A percentile compares a stretch with the other conserved stretches of the same genome.
Evolutionary conservation across 2,797 vertebrate genomes (phyloP).

Genomic region (Neomorphus geoffroyi): DNA sequence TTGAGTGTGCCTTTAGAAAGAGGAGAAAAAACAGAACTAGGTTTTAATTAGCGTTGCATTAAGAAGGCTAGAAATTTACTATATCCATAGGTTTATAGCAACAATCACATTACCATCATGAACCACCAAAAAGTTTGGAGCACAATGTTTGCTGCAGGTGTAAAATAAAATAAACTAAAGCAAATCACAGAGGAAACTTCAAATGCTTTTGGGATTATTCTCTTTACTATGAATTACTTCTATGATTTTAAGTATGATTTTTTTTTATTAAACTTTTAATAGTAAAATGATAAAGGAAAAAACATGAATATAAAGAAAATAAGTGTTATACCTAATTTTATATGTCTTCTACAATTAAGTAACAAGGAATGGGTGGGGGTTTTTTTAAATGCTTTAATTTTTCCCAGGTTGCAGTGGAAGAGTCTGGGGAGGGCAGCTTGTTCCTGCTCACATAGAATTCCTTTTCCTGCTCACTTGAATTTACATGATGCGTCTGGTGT

Average conservation of each 20-base stretch:
- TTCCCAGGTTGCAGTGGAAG: background rate
- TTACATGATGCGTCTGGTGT: fast-evolving
- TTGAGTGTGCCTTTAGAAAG: background rate
- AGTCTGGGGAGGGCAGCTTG: background rate
- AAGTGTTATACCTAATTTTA: background rate
- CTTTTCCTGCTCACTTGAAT: background rate
- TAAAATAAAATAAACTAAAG: background rate
- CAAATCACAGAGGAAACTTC: background rate
- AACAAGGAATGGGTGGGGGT: background rate
- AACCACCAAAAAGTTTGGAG: background rate
- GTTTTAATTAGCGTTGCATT: background rate
- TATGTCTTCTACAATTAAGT: background rate
- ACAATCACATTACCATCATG: background rate
- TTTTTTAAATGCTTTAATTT: background rate
- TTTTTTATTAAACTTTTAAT: background rate
- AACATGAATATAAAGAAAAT: background rate
- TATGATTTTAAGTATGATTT: background rate
- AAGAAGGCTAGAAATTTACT: background rate
- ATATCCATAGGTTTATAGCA: background rate
- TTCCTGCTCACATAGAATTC: background rate
- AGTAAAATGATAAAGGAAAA: background rate
- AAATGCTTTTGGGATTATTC: background rate
- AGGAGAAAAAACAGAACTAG: background rate
- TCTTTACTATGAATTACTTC: background rate
- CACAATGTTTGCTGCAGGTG: background rate